phyloP scores from a whole-genome alignment of 2,888 invertebrate genomes.

The Pollenia griseotomentosa region DNA sequence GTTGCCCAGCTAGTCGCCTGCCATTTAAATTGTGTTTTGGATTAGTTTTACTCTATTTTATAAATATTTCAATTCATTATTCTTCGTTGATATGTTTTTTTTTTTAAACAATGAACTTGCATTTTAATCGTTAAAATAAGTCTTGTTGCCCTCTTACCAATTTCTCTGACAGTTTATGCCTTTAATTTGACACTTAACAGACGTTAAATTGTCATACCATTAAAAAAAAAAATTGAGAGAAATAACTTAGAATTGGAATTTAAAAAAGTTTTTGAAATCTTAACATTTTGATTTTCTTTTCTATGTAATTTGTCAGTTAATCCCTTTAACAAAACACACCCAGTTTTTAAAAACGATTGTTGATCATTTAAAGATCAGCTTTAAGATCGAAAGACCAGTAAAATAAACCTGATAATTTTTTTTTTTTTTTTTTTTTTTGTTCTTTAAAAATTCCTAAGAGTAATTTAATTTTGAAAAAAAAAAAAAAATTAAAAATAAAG shows the following conservation, averaged over 20 bases:
- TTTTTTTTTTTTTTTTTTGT: neutral
- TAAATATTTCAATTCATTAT: no score
- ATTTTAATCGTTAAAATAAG: conserved; percentile 40
- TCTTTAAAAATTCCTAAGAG: neutral
- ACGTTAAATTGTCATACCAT: conserved; percentile 51
- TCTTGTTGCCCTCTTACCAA: conserved; percentile 40
- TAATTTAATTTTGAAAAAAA: neutral
- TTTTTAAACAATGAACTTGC: conserved; percentile 46
- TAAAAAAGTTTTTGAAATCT: neutral
- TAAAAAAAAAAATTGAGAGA: neutral
- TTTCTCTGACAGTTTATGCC: conserved; percentile 58
- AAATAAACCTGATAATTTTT: neutral
- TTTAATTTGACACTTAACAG: conserved; percentile 68
- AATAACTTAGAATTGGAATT: neutral
- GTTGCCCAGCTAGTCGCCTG: no score
- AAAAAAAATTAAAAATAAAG: neutral
- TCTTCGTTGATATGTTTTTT: conserved; percentile 38
- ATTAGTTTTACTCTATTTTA: no score
- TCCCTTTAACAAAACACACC: conserved; percentile 60
- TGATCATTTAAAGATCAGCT: conserved; percentile 48
- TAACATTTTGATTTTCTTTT: conserved; percentile 23
- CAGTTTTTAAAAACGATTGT: conserved; percentile 38
- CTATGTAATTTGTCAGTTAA: conserved; percentile 56
- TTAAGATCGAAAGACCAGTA: neutral
- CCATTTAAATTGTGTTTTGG: no score